Evolutionary conservation across 2,797 vertebrate genomes (phyloP).

Genomic region (Accipiter superciliosus): DNA sequence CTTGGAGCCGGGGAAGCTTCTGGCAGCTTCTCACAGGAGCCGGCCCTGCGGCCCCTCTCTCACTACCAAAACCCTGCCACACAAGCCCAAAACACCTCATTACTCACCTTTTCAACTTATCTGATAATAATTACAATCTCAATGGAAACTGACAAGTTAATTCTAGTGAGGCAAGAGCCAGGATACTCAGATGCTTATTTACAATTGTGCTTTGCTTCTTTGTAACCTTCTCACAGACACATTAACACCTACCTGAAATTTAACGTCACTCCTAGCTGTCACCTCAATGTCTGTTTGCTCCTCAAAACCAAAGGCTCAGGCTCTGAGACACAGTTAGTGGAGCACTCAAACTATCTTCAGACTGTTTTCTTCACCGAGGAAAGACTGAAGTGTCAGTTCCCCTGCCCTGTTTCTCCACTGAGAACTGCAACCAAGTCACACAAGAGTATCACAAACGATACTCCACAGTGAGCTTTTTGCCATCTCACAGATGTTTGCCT

Average conservation of each 20-base stretch:
- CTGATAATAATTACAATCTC: background rate
- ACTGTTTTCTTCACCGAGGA: background rate
- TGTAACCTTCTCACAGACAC: accelerated
- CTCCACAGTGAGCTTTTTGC: background rate
- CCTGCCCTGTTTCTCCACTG: background rate
- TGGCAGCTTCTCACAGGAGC: too few species aligned
- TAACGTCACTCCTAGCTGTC: background rate
- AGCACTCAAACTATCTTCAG: background rate
- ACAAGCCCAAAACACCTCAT: background rate
- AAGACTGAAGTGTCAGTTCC: background rate
- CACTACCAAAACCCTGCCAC: too few species aligned
- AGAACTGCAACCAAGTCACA: background rate
- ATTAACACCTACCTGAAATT: background rate
- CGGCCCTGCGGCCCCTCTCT: too few species aligned
- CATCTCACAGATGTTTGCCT: background rate
- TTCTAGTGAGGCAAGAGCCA: background rate
- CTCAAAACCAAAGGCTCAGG: background rate
- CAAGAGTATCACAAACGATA: background rate
- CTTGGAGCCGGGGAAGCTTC: too few species aligned
- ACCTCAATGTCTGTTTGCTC: background rate
- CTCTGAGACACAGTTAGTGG: background rate
- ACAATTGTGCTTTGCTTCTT: background rate
- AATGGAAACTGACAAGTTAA: background rate
- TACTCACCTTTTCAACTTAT: background rate
- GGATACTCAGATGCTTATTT: background rate